Conservation (phyloP, 1,140 invertebrate species). For the Tribolium castaneum region DNA sequence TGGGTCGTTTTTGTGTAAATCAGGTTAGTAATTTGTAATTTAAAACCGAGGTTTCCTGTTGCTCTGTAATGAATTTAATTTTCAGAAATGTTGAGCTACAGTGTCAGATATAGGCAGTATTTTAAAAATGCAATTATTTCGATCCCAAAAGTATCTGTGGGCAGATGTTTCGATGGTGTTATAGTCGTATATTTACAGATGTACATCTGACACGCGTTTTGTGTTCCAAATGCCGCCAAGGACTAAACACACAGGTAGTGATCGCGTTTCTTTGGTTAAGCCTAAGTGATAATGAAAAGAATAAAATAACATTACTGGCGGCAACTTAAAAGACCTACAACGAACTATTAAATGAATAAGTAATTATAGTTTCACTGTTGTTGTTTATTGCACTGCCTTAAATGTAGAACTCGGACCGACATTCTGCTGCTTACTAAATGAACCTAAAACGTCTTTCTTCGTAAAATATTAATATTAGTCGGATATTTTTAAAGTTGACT, state of each 20-base stretch:
- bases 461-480: no score
- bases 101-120: neutral
- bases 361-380: no score
- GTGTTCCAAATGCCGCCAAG: conserved; percentile 13
- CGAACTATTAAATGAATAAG: neutral
- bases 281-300: conserved; percentile 44
- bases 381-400: no score
- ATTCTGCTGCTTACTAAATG: no score
- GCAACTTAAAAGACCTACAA: conserved; percentile 15
- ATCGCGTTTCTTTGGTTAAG: conserved; percentile 40
- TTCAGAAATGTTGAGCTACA: no score
- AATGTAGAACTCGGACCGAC: no score
- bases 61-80: no score
- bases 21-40: no score
- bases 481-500: no score
- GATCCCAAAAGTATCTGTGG: neutral
- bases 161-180: neutral
- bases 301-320: conserved; percentile 27
- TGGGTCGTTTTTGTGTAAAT: no score
- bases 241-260: conserved; percentile 39
- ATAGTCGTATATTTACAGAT: neutral
- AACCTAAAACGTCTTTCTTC: no score
- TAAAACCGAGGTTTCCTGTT: no score
- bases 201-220: conserved; percentile 31
- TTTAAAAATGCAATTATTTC: neutral